Evolutionary conservation across 2,888 invertebrate genomes (phyloP), one percentile per base, ranked within the genome.

Genomic region (Meteorus colon): DNA sequence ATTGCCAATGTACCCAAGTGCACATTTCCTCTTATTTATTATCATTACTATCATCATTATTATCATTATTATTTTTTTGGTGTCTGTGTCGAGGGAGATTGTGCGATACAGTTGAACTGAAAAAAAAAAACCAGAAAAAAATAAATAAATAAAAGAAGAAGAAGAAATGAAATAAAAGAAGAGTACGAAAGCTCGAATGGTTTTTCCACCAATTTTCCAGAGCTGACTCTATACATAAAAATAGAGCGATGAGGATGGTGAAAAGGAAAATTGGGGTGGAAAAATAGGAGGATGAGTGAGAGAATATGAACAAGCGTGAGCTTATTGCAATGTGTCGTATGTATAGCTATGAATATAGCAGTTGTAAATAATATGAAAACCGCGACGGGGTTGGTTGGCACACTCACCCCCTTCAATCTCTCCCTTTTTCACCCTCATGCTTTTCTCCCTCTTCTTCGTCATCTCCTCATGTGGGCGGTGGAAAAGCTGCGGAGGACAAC

Each of bases 361-460:
- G 81, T 79, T 84, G 84, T 86, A 86, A 87, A 87, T 87, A 86
- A 87, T 86, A 86, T 82, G 84, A 81, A 82, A 83, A 84, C 77
- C 81, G 74, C 77, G 70, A 74, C 51, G 48, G 71, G 51, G 27
- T 27, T 45, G 31, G 45, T 48, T 63, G 66, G 41, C 67, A 63
- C 41, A 29, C 51, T 29, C 55, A 37, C 12, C 34, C 55, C 45
- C 51, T 24, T 27, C 19, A 12, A 73, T 34, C 34, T 16, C 60
- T 51, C 68, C 65, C 51, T 34, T 48, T 48, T 69, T 34, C 34
- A 37, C 41, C n/a, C 62, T 12, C 24, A 24, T 48, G 51, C 51
- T 45, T n/a, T 14, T n/a, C 34, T 37, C 10, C 37, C 59, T 37
- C 31, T 29, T 27, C 55, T 73, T 65, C 45, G 31, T 68, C 29